Evolutionary conservation across 2,113 vertebrate species (phyloP).

Genomic region (Butastur rufipennis): DNA sequence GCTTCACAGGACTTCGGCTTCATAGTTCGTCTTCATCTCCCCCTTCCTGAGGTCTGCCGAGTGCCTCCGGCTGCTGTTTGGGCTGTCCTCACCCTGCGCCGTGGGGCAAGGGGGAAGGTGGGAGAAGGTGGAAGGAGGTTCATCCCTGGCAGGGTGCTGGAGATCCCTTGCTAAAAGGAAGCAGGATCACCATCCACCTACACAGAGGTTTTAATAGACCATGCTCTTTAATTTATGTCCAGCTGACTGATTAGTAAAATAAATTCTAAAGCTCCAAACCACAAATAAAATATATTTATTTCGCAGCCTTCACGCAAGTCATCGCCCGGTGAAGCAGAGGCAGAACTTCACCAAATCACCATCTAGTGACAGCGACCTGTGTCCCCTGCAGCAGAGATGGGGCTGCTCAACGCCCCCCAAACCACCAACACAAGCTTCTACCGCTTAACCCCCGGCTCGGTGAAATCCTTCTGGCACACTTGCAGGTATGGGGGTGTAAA

Average conservation of each 20-base stretch:
- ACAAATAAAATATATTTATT: neutral
- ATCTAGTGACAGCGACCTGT: neutral
- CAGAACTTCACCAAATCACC: neutral
- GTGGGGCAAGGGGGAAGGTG: neutral
- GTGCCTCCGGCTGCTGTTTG: neutral
- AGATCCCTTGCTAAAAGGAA: neutral
- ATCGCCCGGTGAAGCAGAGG: neutral
- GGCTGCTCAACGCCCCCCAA: neutral
- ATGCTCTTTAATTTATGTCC: neutral
- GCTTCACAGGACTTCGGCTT: neutral
- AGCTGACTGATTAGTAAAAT: neutral
- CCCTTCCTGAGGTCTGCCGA: neutral
- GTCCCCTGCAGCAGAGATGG: rapidly evolving
- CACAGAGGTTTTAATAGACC: neutral
- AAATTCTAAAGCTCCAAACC: neutral
- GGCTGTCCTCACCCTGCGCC: rapidly evolving
- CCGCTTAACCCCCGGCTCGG: neutral
- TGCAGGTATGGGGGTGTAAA: neutral
- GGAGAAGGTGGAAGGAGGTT: neutral
- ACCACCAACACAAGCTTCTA: neutral
- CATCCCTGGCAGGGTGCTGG: too few relatives aligned
- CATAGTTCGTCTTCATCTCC: neutral
- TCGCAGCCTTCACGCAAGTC: neutral
- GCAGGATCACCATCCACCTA: neutral
- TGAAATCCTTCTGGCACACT: neutral